Conservation (phyloP, 2,113 vertebrate genomes). For the Pyxicephalus adspersus region DNA sequence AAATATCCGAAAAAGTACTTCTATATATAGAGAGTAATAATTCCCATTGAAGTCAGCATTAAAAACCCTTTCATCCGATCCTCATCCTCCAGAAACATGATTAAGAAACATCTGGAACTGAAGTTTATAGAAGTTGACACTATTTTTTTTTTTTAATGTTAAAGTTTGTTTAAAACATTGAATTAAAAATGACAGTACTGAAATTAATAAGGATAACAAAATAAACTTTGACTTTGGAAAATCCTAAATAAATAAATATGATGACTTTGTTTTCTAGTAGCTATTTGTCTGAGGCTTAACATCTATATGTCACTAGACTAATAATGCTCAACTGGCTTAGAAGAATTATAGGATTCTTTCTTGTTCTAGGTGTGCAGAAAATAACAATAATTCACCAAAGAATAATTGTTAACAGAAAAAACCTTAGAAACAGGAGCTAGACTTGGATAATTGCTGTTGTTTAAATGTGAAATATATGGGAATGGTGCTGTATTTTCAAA, state of each 20-base stretch:
- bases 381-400: background rate
- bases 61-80: no score
- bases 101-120: no score
- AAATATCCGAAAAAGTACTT: no score
- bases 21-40: no score
- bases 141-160: no score
- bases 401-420: background rate
- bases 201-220: background rate
- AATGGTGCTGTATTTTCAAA: background rate
- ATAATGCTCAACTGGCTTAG: background rate
- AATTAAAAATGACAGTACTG: background rate
- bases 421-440: no score
- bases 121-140: no score
- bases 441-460: no score
- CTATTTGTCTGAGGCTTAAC: background rate
- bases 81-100: no score
- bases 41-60: no score
- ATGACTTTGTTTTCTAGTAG: slow-evolving; percentile 10
- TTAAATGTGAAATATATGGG: background rate
- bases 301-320: slow-evolving; percentile 19
- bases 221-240: background rate
- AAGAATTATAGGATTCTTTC: slow-evolving; percentile 4
- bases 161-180: no score
- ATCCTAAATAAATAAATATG: slow-evolving; percentile 1
- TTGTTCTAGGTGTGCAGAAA: background rate